Percentiles rank a stretch among this genome's conserved stretches.
phyloP scores from a whole-genome alignment of 2,797 vertebrate species.

The Podargus strigoides region DNA sequence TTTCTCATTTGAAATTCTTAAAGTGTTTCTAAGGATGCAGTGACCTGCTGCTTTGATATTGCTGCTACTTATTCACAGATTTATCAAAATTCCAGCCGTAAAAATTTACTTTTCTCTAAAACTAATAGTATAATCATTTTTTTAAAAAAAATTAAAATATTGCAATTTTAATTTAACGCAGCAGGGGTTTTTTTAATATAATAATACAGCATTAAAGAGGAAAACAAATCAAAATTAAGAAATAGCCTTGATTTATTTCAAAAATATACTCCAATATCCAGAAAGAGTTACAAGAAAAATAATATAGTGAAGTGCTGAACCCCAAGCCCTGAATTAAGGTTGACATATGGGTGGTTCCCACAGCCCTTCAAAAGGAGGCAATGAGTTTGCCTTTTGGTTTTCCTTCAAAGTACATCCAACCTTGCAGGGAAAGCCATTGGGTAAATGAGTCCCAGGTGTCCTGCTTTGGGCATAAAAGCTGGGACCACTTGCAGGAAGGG shows the following conservation, averaged over 20 bases:
- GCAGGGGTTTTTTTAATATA: not conserved
- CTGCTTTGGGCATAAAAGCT: too few species aligned
- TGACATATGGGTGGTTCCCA: too few species aligned
- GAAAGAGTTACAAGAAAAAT: not conserved
- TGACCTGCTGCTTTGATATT: not conserved
- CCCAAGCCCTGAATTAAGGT: too few species aligned
- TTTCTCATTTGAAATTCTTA: conserved; percentile 31
- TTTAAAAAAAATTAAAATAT: not conserved
- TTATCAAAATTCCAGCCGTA: not conserved
- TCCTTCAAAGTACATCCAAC: too few species aligned
- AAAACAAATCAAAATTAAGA: not conserved
- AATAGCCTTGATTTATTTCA: not conserved
- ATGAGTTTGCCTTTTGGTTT: too few species aligned
- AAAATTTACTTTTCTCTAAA: not conserved
- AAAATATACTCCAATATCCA: not conserved
- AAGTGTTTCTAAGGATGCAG: not conserved
- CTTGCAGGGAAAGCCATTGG: too few species aligned
- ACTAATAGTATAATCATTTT: not conserved
- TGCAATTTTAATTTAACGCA: not conserved
- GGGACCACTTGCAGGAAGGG: too few species aligned
- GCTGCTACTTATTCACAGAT: not conserved
- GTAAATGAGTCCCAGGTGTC: too few species aligned
- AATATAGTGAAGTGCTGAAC: too few species aligned
- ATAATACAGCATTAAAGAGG: not conserved
- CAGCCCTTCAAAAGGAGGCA: too few species aligned